Base-by-base conservation (phyloP, 2,113 vertebrate species). In the Bos indicus region DNA sequence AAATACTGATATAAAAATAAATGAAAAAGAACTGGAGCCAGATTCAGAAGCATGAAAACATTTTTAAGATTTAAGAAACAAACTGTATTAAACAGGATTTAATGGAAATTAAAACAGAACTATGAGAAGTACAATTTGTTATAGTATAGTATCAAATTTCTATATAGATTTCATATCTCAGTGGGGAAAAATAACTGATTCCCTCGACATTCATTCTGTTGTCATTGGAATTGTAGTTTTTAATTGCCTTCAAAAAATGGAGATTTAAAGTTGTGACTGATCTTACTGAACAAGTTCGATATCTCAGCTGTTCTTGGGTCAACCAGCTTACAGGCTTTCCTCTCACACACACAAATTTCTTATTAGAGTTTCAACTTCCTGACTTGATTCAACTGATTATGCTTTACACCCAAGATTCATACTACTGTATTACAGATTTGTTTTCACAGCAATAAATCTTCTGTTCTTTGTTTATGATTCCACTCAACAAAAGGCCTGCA, bases 81-180 rank as follows among this genome's bases (percentile, higher is more conserved):
- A 98, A 98, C 87, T 98, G 98, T 98, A 97, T 98, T 98, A 99
- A 98, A 99, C 98, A 99, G 98, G 98, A 98, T 99, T 99, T 98
- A 99, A 98, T 98, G 96, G 95, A 99, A 98, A 98, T 97, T 98
- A 98, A 99, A 98, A 98, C 98, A 98, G 98, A 98, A 99, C 98
- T 99, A 99, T 98, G 96, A 98, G 98, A 99, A 99, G 98, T 98
- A 99, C 98, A 99, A 99, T 99, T 99, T 99, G 99, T 99, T 99
- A 99, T 99, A 99, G 98, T 98, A 98, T 98, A 98, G 98, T 99
- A 99, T 99, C 99, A 99, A 99, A 99, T 99, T 99, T 99, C 99
- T 99, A 99, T 99, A 99, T 99, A 99, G 98, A 98, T 99, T 99
- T 99, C 99, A 99, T 99, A 99, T 98, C 98, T 99, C 98, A 98